Percentiles rank a stretch among this genome's conserved stretches.
phyloP scores from a whole-genome alignment of 2,113 vertebrate species.

The Pristiophorus japonicus region DNA sequence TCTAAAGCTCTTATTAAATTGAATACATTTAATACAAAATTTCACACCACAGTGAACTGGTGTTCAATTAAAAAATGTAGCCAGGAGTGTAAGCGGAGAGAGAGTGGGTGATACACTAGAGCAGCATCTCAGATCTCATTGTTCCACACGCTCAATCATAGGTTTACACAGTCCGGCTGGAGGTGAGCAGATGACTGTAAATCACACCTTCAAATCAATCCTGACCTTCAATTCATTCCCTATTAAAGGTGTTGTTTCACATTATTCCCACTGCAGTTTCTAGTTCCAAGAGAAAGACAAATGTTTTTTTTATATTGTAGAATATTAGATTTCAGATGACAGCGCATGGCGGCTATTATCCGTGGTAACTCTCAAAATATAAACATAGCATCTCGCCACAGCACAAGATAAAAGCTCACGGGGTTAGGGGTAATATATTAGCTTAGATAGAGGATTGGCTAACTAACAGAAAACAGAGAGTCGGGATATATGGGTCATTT shows the following conservation, averaged over 20 bases:
- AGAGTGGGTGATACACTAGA: no score
- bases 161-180: background rate
- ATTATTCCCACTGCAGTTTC: background rate
- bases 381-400: background rate
- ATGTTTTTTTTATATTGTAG: background rate
- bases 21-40: background rate
- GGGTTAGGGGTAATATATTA: no score
- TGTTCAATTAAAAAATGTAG: background rate
- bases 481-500: no score
- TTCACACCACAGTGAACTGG: background rate
- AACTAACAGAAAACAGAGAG: no score
- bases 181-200: background rate
- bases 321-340: background rate
- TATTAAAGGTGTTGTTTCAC: background rate
- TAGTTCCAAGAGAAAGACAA: background rate
- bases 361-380: background rate
- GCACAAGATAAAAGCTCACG: no score
- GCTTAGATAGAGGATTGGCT: no score
- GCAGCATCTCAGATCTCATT: background rate
- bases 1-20: background rate
- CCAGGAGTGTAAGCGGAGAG: background rate
- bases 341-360: background rate
- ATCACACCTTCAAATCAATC: background rate
- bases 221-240: background rate
- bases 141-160: background rate